Base-by-base conservation (phyloP, 2,888 invertebrate species). In the Marronus borbonicus region DNA sequence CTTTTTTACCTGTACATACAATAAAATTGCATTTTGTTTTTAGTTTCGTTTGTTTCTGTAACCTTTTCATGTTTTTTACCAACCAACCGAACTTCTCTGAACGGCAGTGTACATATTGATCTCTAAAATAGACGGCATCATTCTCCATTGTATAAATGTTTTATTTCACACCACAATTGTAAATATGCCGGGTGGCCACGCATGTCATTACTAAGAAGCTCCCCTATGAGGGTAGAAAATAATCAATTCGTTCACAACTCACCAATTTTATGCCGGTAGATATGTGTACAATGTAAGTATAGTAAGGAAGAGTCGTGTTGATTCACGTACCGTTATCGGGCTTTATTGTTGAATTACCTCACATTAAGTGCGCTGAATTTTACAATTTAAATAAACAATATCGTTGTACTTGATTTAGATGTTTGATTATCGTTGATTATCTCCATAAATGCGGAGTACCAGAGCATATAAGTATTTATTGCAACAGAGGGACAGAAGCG, bases 171-270 rank as follows among this genome's bases (percentile, higher is more conserved):
- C 44, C 44, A 2, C 44, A 24, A 28, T 49, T 8, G 17, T 10
- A 2, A 68, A n/a, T 50, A 49, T 28, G 24, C 28, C 68, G 12
- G 12, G 24, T 31, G n/a, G 50, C 12, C n/a, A 44, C 5, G 50
- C 50, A 65, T 24, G 44, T 50, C 5, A 68, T 28, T 50, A 50
- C 10, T 49, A 17, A 70, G 55, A 70, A 8, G 24, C 50, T 50
- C 58, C 70, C 55, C 70, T 58, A 20, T 52, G 31, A 70, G n/a
- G 70, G 55, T 70, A 39, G 58, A 36, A 70, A 70, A 70, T 70
- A 70, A 70, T 70, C 70, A 70, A 70, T 70, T 70, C 58, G 17
- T 58, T 58, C 7, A 24, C 28, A 28, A 55, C 31, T n/a, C 62
- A 62, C 28, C 62, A 58, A 58, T 58, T 58, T 58, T 8, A 20